phyloP scores from a whole-genome alignment of 2,888 invertebrate genomes.

The Gymnocheta viridis region DNA sequence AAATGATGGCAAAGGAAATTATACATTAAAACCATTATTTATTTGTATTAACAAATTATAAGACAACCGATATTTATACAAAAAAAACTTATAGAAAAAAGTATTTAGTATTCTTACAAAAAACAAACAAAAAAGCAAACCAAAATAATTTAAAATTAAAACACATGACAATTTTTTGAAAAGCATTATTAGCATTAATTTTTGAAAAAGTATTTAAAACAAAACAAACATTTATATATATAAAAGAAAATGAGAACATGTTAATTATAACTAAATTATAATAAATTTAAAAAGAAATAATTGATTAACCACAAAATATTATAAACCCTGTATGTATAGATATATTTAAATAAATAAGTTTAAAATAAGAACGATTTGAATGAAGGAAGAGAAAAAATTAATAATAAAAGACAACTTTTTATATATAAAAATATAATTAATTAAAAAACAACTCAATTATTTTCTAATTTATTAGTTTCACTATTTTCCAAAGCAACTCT shows the following conservation, averaged over 20 bases:
- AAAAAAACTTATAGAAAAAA: constrained; percentile 11
- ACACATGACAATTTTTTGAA: constrained; percentile 72
- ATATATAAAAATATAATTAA: constrained; percentile 49
- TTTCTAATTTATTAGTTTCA: constrained; percentile 47
- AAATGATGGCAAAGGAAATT: constrained; percentile 6
- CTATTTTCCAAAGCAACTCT: constrained; percentile 28
- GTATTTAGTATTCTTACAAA: constrained; percentile 37
- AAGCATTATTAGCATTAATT: constrained; percentile 77
- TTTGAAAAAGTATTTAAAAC: constrained; percentile 24
- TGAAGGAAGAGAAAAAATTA: constrained; percentile 18
- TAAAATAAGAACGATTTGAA: constrained; percentile 23
- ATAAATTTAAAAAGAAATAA: constrained; percentile 25
- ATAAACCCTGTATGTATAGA: constrained; percentile 8
- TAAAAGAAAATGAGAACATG: constrained; percentile 19
- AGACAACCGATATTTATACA: neutral
- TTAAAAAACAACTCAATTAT: constrained; percentile 57
- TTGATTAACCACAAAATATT: constrained; percentile 18
- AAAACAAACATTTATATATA: constrained; percentile 5
- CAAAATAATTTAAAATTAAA: constrained; percentile 58
- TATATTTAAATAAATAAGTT: constrained; percentile 38
- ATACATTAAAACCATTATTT: neutral
- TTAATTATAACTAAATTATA: constrained; percentile 62
- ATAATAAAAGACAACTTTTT: constrained; percentile 49
- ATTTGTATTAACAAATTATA: neutral
- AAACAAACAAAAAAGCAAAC: constrained; percentile 36